phyloP scores from a whole-genome alignment of 2,113 vertebrate species.

The Microcebus lehilahytsara region DNA sequence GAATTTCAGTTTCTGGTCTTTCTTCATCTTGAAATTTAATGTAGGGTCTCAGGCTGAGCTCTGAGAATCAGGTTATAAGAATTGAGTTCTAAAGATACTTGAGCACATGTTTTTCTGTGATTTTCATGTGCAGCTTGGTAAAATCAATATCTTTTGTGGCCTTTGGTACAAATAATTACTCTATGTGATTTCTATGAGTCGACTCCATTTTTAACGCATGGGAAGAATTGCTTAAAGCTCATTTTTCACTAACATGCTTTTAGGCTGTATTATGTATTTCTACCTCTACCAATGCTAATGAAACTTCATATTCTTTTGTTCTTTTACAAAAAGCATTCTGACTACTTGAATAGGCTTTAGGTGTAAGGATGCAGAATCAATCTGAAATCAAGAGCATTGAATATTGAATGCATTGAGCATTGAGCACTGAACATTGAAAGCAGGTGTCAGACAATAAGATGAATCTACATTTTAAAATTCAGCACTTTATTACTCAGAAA shows the following conservation, averaged over 20 bases:
- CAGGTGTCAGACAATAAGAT: background rate
- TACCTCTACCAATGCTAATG: background rate
- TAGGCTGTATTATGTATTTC: background rate
- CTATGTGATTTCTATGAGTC: background rate
- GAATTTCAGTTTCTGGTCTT: background rate
- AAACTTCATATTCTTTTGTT: background rate
- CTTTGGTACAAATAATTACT: background rate
- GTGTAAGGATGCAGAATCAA: background rate
- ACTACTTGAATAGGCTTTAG: background rate
- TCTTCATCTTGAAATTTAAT: background rate
- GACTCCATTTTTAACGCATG: background rate
- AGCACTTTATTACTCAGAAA: background rate
- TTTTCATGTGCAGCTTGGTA: background rate
- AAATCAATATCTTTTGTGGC: background rate
- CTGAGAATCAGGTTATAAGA: background rate
- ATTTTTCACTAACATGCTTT: background rate
- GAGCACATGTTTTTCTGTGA: background rate
- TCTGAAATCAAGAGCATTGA: slow-evolving; percentile 34
- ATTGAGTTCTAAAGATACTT: background rate
- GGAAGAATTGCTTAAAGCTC: background rate
- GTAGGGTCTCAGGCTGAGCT: background rate
- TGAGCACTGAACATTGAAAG: background rate
- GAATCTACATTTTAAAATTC: background rate
- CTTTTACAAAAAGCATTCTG: slow-evolving; percentile 1
- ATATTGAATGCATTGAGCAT: background rate